Evolutionary conservation across 2,797 vertebrate genomes (phyloP).

Genomic region (Sebastes iracundus): DNA sequence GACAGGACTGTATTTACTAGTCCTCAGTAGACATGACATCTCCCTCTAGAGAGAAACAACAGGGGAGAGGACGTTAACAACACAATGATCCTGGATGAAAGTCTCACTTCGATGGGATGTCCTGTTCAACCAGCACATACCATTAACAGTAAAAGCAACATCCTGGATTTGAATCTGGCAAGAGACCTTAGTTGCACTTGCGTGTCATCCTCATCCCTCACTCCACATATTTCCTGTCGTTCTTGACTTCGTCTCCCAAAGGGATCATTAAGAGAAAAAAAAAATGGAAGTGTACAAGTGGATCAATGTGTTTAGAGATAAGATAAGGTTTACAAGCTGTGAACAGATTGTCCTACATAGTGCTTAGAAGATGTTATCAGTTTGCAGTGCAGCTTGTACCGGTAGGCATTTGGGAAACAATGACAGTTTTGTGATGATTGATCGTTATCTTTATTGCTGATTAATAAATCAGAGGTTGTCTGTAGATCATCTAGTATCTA

Average conservation of each 20-base stretch:
- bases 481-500: neutral
- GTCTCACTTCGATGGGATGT: constrained; percentile 7
- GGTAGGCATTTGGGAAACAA: neutral
- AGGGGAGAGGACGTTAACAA: neutral
- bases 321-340: neutral
- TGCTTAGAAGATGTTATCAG: neutral
- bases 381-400: neutral
- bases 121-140: constrained; percentile 5
- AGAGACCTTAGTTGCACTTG: neutral
- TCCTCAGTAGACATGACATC: neutral
- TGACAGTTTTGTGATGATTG: neutral
- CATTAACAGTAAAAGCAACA: constrained; percentile 23
- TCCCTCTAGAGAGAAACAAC: neutral
- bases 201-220: neutral
- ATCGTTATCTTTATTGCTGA: neutral
- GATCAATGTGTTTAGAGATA: neutral
- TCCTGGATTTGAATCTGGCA: constrained; percentile 25
- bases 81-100: neutral
- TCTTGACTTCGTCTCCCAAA: neutral
- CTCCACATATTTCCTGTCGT: neutral
- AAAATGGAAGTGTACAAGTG: neutral
- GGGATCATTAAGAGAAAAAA: neutral
- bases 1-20: neutral
- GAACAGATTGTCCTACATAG: neutral
- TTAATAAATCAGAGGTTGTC: neutral